Evolutionary conservation across 2,797 vertebrate genomes (phyloP), one percentile per base, ranked within the genome.

Genomic region (Scolopax rusticola): DNA sequence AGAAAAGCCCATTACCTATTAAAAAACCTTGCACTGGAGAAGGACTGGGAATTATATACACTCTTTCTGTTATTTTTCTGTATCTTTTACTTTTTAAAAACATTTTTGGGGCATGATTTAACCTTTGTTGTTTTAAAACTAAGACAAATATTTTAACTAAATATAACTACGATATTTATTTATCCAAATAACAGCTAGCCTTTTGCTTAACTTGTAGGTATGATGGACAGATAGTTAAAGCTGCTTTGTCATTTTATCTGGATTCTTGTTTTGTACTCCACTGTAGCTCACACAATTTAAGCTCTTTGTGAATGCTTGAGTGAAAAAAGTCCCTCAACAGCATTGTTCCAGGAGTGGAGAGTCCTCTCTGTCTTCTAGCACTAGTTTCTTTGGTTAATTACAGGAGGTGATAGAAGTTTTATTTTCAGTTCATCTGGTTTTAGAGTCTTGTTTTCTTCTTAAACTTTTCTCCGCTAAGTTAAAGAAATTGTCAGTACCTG

Each of bases 1-100:
- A 90, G 43, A 43, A 93, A 94, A 94, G 30, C 27, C 65, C 30
- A 65, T 95, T 86, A 54, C 57, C 27, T 84, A 14, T 69, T 90
- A 59, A 65, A 63, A 82, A 93, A 15, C 43, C 24, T 82, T 82
- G 30, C 36, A 65, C 47, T 82, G 54, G 15, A 80, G 89, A 53
- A 91, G 14, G 23, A 38, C 11, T 80, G 30, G 23, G 85, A 91
- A 74, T 82, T 25, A 33, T 18, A 16, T 33, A 15, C 27, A 51
- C 2, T 59, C 8, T 56, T 63, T 8, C 2, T 2, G 21, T 61
- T 73, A 43, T 43, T 86, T 84, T 84, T 54, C 16, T 59, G 4
- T 67, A 27, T 68, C 38, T 33, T 3, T 87, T 70, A 43, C 1
- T 43, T 8, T 60, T 45, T 45, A 19, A 47, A 45, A 45, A 45